Conservation (phyloP, 2,888 invertebrate genomes). For the Pheosia gnoma region DNA sequence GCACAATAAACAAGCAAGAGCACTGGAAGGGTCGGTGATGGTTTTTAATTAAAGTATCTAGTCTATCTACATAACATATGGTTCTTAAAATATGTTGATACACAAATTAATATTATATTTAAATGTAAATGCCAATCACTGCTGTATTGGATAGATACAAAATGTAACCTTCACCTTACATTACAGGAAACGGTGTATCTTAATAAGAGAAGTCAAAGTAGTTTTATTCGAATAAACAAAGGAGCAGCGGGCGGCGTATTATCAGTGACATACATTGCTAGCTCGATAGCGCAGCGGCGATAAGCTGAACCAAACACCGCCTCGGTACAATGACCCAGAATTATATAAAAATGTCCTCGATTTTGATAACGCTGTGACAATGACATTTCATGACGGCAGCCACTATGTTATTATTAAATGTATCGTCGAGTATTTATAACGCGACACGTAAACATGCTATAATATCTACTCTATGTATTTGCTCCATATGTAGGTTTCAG, state of each 20-base stretch:
- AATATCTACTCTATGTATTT: conserved; percentile 8
- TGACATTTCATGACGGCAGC: conserved; percentile 73
- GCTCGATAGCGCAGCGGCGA: conserved; percentile 68
- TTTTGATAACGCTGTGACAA: conserved; percentile 77
- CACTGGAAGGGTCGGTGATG: no score
- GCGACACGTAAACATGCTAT: conserved; percentile 8
- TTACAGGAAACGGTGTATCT: conserved; percentile 10
- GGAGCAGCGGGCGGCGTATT: conserved; percentile 53
- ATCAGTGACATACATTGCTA: conserved; percentile 80
- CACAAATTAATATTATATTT: neutral
- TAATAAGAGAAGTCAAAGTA: conserved; percentile 39
- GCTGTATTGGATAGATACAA: neutral
- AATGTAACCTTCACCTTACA: conserved; percentile 26
- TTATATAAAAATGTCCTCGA: conserved; percentile 81
- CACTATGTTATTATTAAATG: conserved; percentile 44
- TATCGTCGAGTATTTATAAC: conserved; percentile 19
- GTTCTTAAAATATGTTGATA: neutral
- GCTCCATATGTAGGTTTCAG: neutral
- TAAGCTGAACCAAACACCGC: conserved; percentile 79
- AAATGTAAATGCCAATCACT: neutral
- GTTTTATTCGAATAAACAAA: conserved; percentile 60
- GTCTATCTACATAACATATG: neutral
- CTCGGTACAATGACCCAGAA: conserved; percentile 82
- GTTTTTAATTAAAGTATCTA: neutral
- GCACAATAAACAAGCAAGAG: no score